Evolutionary conservation across 2,797 vertebrate genomes (phyloP).

Genomic region (Lateolabrax maculatus): DNA sequence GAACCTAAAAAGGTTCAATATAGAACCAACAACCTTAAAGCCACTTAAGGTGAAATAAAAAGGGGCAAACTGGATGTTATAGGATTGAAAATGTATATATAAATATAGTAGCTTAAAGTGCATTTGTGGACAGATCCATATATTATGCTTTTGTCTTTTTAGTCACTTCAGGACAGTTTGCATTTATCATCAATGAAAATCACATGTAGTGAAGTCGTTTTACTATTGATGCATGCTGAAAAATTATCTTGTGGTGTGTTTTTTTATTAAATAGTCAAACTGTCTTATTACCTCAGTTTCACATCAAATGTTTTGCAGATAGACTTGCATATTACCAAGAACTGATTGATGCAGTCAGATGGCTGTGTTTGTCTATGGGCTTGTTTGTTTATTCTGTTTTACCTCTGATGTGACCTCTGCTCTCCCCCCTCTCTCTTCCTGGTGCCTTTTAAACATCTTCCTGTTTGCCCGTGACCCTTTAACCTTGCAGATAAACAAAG

Average conservation of each 20-base stretch:
- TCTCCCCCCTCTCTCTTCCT: conserved; percentile 47
- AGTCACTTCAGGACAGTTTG: neutral
- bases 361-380: conserved; percentile 30
- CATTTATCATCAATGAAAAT: neutral
- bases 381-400: conserved; percentile 47
- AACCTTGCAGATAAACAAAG: conserved; percentile 8
- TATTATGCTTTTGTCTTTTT: neutral
- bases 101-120: neutral
- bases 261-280: neutral
- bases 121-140: neutral
- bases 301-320: neutral
- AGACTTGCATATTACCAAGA: conserved; percentile 15
- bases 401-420: conserved; percentile 39
- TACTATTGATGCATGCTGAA: neutral
- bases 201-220: no score
- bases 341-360: neutral
- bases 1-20: neutral
- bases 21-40: neutral
- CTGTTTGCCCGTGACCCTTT: conserved; percentile 62
- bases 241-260: neutral
- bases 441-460: conserved; percentile 48
- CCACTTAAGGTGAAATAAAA: neutral
- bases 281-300: neutral
- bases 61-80: neutral
- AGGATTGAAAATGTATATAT: no score